A percentile compares a stretch with the other conserved stretches of the same genome.
Evolutionary conservation across 2,113 vertebrate genomes (phyloP).

Genomic region (Bubo bubo): DNA sequence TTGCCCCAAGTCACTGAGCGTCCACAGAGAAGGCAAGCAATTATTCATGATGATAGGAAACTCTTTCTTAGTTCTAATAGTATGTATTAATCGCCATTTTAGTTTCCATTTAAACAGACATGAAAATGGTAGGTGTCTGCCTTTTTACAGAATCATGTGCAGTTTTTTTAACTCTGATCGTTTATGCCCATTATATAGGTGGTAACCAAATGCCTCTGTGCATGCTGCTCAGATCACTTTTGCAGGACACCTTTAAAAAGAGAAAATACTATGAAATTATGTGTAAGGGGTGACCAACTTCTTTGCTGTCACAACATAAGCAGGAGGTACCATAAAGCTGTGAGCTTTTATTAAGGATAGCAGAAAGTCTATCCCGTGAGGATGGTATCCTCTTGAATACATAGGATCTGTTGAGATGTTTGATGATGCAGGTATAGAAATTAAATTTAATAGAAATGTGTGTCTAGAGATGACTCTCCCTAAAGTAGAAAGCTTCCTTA

Average conservation of each 20-base stretch:
- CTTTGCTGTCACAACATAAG: not conserved
- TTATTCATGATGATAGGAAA: not conserved
- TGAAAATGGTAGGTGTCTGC: not conserved
- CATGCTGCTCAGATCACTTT: not conserved
- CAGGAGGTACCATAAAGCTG: not conserved
- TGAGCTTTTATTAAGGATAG: not conserved
- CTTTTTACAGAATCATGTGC: not conserved
- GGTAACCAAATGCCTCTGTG: not conserved
- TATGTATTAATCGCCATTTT: not conserved
- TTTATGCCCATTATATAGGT: not conserved
- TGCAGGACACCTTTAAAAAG: not conserved
- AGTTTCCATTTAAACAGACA: not conserved
- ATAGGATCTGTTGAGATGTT: not conserved
- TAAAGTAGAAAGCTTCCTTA: not conserved
- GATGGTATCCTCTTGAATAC: not conserved
- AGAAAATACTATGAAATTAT: not conserved
- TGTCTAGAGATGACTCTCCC: not conserved
- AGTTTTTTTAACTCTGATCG: not conserved
- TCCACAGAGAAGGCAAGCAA: not conserved
- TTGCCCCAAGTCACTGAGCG: not conserved
- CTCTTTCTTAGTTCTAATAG: not conserved
- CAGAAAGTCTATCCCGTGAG: not conserved
- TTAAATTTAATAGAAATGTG: not conserved
- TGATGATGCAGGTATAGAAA: not conserved
- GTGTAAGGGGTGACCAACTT: not conserved